Evolutionary conservation across 2,797 vertebrate genomes (phyloP).

Genomic region (Artibeus lituratus): DNA sequence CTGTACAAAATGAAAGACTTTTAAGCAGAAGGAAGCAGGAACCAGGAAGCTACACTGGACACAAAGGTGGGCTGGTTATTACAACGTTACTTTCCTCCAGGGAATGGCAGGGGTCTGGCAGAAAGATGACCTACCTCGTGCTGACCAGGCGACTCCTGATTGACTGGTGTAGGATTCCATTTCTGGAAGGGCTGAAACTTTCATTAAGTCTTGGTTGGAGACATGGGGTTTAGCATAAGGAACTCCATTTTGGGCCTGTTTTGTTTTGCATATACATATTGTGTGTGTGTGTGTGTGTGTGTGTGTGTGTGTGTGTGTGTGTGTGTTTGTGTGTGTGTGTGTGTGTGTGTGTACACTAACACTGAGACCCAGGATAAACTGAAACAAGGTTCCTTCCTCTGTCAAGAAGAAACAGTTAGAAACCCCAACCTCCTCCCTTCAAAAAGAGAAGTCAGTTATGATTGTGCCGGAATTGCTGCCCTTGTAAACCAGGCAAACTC

Average conservation of each 20-base stretch:
- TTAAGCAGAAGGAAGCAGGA: background rate
- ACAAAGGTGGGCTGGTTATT: background rate
- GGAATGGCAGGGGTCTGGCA: background rate
- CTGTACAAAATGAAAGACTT: background rate
- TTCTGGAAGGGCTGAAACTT: background rate
- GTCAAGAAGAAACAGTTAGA: background rate
- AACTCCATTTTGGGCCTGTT: background rate
- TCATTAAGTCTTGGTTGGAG: background rate
- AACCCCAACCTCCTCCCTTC: background rate
- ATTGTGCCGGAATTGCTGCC: background rate
- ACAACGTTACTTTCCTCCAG: background rate
- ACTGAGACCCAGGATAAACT: background rate
- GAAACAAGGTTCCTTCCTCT: background rate
- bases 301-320: no score
- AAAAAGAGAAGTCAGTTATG: background rate
- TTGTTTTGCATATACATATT: no score
- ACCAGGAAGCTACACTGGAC: background rate
- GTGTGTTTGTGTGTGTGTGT: no score
- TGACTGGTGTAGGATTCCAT: background rate
- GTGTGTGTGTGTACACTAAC: background rate
- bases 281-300: no score
- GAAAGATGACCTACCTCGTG: background rate
- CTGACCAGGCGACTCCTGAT: background rate
- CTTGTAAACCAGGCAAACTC: background rate
- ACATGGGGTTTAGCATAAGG: background rate